Evolutionary conservation across 2,113 vertebrate genomes (phyloP), one percentile per base, ranked within the genome.

Genomic region (Hiodon tergisus): DNA sequence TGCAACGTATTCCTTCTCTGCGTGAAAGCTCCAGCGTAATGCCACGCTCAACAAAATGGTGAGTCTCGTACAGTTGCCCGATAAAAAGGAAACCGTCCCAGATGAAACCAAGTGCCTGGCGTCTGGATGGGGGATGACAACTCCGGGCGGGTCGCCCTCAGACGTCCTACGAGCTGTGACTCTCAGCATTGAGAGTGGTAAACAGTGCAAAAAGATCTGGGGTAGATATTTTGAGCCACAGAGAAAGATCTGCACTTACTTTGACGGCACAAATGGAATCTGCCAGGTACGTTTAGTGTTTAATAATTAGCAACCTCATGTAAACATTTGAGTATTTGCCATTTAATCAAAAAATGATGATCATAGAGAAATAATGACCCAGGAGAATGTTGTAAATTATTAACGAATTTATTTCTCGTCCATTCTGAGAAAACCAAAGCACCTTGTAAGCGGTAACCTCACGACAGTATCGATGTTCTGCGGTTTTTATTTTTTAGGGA

Each of bases 111-210:
- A 51, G 46, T 75, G 73, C 47, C 55, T 68, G 46, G 53, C 59
- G 54, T 48, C 66, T 6, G 73, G 73, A 59, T 75, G 73, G 73
- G 73, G 73, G 54, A 58, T 4, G 73, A 75, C 14, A 7, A 75
- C 17, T 5, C 63, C 73, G 6, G 46, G 67, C 0, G 14, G 46
- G 0, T 4, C 65, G 16, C 46, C 73, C 6, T 10, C 11, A 31
- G 4, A 51, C 63, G 5, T 7, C 8, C 65, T 75, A 2, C 53
- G 13, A n/a, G 65, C 67, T 4, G 73, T 75, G 51, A 16, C 54
- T 3, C 53, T 75, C 54, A 46, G 6, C 0, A 14, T 67, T 17
- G 63, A 48, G 65, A 75, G 54, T 65, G 68, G 54, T 10, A 16
- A 9, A n/a, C 54, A 59, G 14, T 75, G 73, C 65, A 48, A 55